These are phyloP conservation scores for Eupithecia pulchellata DNA, from an alignment of 2,888 invertebrate species.

Conservation along the genomic window DNA sequence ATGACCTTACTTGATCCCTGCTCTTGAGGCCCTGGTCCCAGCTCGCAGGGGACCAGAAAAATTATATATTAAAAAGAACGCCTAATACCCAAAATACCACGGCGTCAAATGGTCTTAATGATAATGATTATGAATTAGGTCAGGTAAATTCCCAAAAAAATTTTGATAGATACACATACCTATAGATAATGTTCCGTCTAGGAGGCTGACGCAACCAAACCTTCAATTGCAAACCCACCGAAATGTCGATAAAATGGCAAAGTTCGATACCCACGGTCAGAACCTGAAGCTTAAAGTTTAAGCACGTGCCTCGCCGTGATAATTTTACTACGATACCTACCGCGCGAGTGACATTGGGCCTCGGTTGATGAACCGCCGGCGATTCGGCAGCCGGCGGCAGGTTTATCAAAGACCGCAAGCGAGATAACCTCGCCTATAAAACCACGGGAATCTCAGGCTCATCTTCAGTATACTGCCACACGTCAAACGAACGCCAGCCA, in stretches of 20 bases:
- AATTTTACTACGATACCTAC: constrained; percentile 76
- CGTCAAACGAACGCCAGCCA: constrained; percentile 58
- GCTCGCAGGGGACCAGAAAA: background rate
- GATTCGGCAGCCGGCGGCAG: constrained; percentile 61
- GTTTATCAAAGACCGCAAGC: constrained; percentile 77
- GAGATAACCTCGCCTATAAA: constrained; percentile 77
- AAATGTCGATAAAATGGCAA: constrained; percentile 12
- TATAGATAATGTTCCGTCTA: no score
- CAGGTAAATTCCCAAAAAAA: background rate
- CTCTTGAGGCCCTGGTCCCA: background rate
- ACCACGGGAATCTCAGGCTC: constrained; percentile 58
- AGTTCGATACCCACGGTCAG: constrained; percentile 3
- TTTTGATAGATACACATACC: background rate
- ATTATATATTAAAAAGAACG: background rate
- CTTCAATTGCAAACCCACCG: constrained; percentile 14
- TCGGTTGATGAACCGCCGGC: constrained; percentile 77
- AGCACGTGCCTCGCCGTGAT: constrained; percentile 57
- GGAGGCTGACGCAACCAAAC: constrained; percentile 19
- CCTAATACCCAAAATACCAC: background rate
- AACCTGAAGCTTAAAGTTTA: constrained; percentile 12
- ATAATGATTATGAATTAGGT: background rate
- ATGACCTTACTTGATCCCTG: background rate
- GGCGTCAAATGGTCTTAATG: background rate
- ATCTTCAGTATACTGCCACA: constrained; percentile 69
- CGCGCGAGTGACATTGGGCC: constrained; percentile 74